Percentiles rank a stretch among this genome's conserved stretches.
These are phyloP conservation scores for Conomelus anceps DNA, from an alignment of 2,888 invertebrate genomes.

Conservation along the genomic window DNA sequence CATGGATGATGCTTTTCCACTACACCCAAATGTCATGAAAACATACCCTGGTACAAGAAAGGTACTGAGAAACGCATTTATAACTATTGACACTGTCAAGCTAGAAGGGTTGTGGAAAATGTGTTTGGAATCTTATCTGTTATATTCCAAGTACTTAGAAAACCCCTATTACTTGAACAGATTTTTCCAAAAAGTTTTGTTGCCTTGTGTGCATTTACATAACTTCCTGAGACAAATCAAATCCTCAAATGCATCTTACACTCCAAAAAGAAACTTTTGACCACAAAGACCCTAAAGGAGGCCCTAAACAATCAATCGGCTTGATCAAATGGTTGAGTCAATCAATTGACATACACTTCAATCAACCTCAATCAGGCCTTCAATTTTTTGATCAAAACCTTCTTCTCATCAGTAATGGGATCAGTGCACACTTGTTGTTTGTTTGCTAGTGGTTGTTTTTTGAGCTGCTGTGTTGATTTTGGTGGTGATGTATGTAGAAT, in stretches of 20 bases:
- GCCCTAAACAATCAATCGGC: too few relatives aligned
- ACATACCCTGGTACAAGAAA: slow-evolving; percentile 19
- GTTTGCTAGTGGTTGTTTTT: too few relatives aligned
- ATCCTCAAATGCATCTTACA: slow-evolving; percentile 28
- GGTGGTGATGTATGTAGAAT: too few relatives aligned
- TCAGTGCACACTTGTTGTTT: too few relatives aligned
- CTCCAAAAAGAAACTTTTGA: slow-evolving; percentile 32
- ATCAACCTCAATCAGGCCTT: too few relatives aligned
- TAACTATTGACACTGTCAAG: slow-evolving; percentile 26
- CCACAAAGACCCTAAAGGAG: too few relatives aligned
- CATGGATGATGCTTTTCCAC: slow-evolving; percentile 21
- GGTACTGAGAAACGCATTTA: slow-evolving; percentile 12
- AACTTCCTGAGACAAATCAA: slow-evolving; percentile 25
- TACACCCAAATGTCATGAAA: slow-evolving; percentile 16
- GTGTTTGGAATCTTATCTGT: slow-evolving; percentile 27
- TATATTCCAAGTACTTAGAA: slow-evolving; percentile 27
- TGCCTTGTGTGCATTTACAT: slow-evolving; percentile 21
- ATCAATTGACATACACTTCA: too few relatives aligned
- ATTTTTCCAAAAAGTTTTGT: slow-evolving; percentile 21
- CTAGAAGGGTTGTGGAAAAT: slow-evolving; percentile 25
- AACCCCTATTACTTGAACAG: slow-evolving; percentile 24
- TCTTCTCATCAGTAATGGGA: too few relatives aligned
- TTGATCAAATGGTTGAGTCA: too few relatives aligned
- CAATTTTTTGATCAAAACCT: too few relatives aligned
- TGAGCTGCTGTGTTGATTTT: too few relatives aligned